A percentile compares a stretch with the other conserved stretches of the same genome.
phyloP scores from a whole-genome alignment of 1,140 invertebrate genomes.

The Plectus sambesii region DNA sequence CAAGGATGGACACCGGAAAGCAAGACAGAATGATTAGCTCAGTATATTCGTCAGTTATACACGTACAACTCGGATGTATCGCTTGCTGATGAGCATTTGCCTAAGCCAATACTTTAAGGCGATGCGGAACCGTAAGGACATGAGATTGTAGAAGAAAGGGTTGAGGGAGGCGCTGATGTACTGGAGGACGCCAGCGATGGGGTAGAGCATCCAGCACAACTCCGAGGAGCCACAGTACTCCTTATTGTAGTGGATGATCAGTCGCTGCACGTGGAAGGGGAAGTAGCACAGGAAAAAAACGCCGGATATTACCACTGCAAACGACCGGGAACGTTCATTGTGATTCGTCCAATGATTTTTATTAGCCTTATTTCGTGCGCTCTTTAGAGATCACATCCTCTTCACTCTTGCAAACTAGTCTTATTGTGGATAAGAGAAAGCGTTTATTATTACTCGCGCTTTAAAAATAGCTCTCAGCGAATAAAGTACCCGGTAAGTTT shows the following conservation, averaged over 20 bases:
- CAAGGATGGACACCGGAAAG: too few relatives aligned
- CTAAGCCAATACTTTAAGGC: constrained; percentile 32
- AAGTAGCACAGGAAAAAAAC: constrained; percentile 43
- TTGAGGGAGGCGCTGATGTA: constrained; percentile 41
- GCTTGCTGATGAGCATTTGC: too few relatives aligned
- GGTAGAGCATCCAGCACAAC: constrained; percentile 35
- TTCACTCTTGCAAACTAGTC: constrained; percentile 1
- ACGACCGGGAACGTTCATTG: too few relatives aligned
- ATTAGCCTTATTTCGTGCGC: too few relatives aligned
- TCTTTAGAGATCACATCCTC: constrained; percentile 1
- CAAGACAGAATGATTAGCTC: too few relatives aligned
- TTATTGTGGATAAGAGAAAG: not conserved
- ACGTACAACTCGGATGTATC: too few relatives aligned
- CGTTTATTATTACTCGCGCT: not conserved
- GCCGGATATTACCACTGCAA: constrained; percentile 33
- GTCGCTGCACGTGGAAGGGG: constrained; percentile 38
- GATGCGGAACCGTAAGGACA: constrained; percentile 37
- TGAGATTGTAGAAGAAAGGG: constrained; percentile 41
- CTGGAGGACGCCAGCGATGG: constrained; percentile 39
- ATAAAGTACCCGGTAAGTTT: too few relatives aligned
- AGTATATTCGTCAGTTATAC: too few relatives aligned
- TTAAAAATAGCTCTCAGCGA: too few relatives aligned
- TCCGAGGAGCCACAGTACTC: constrained; percentile 22
- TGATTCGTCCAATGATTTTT: too few relatives aligned
- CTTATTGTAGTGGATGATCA: constrained; percentile 34